Evolutionary conservation across 2,888 invertebrate genomes (phyloP).

Genomic region (Operophtera brumata): DNA sequence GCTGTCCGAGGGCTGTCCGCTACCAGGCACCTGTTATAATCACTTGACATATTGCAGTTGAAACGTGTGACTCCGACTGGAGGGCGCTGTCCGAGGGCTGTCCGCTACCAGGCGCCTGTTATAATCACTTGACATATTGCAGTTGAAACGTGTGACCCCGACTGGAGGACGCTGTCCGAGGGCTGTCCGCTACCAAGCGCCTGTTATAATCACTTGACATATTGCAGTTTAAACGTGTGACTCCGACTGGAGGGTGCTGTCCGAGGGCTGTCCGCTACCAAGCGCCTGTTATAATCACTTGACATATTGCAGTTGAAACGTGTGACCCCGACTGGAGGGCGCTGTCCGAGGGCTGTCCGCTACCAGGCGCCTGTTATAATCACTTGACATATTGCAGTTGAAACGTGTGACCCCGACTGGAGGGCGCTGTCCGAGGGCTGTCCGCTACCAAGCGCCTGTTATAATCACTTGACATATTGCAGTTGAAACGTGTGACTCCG

Average conservation of each 20-base stretch:
- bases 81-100: neutral
- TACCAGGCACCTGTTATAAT: neutral
- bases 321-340: neutral
- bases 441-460: neutral
- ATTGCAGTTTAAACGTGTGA: conserved; percentile 2
- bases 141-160: neutral
- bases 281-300: neutral
- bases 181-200: neutral
- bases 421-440: neutral
- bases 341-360: neutral
- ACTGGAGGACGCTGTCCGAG: neutral
- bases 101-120: neutral
- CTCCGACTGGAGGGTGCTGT: neutral
- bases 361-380: neutral
- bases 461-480: conserved; percentile 1
- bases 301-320: conserved; percentile 5
- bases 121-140: conserved; percentile 1
- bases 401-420: neutral
- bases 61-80: neutral
- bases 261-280: neutral
- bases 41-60: conserved; percentile 4
- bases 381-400: conserved; percentile 4
- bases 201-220: neutral
- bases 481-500: neutral
- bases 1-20: neutral